Evolutionary conservation across 2,888 invertebrate genomes (phyloP).

Genomic region (Diaprepes abbreviatus): DNA sequence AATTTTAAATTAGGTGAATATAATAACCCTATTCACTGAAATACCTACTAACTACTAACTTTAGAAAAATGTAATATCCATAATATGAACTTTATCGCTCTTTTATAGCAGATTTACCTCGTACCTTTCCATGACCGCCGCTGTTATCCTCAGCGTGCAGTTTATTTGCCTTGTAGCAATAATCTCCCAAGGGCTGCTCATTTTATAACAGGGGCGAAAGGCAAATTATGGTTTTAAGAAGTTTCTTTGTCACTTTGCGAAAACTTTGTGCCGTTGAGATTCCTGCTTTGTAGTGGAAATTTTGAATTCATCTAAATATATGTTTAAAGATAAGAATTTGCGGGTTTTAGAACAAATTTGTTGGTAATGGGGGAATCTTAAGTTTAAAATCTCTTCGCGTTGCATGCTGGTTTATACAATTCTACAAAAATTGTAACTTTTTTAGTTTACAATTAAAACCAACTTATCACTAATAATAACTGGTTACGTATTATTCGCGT

Average conservation of each 20-base stretch:
- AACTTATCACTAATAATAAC: too few species aligned
- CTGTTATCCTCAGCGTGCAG: constrained; percentile 19
- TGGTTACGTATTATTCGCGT: too few species aligned
- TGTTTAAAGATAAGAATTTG: constrained; percentile 10
- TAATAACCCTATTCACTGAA: too few species aligned
- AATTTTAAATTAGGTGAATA: too few species aligned
- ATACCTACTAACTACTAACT: too few species aligned
- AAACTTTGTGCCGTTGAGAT: constrained; percentile 1
- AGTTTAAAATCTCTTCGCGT: neutral
- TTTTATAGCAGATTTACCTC: neutral
- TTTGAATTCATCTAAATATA: constrained; percentile 18
- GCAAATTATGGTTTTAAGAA: constrained; percentile 25
- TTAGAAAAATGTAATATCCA: neutral
- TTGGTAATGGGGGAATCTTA: neutral
- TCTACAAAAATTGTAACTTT: too few species aligned
- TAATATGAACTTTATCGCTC: neutral
- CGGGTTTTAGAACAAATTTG: neutral
- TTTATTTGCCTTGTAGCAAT: constrained; percentile 22
- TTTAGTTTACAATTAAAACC: too few species aligned
- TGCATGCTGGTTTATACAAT: too few species aligned
- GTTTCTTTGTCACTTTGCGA: constrained; percentile 15
- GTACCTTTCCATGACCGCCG: neutral
- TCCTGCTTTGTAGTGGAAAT: constrained; percentile 7
- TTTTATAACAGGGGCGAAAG: constrained; percentile 18
- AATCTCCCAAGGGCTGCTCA: constrained; percentile 19